Evolutionary conservation across 1,140 invertebrate species (phyloP).

Genomic region (Drosophila murphyi): DNA sequence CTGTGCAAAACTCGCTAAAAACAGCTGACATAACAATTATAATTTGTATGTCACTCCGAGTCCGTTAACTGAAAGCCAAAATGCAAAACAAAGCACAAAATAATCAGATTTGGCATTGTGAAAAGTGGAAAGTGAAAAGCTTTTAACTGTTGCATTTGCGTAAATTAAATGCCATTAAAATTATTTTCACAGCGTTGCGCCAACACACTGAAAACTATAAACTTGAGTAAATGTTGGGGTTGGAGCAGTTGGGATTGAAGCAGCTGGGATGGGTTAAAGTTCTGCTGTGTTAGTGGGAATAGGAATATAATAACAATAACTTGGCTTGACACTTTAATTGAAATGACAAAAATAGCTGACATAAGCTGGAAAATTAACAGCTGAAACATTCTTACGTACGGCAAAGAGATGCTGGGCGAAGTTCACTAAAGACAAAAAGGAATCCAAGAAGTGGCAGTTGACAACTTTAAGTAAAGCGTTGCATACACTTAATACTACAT

Average conservation of each 20-base stretch:
- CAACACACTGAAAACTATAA: constrained; percentile 38
- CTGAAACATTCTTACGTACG: neutral
- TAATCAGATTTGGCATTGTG: constrained; percentile 70
- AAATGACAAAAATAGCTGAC: constrained; percentile 52
- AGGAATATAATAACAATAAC: constrained; percentile 62
- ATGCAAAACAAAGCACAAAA: constrained; percentile 78
- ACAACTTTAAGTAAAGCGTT: no score
- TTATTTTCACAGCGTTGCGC: constrained; percentile 68
- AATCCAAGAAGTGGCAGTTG: no score
- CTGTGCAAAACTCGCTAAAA: constrained; percentile 14
- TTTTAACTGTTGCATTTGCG: constrained; percentile 77
- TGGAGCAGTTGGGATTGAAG: neutral
- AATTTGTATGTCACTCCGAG: constrained; percentile 10
- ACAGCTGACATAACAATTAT: constrained; percentile 47
- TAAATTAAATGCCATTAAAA: constrained; percentile 81
- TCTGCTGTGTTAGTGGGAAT: constrained; percentile 29
- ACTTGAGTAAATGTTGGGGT: constrained; percentile 6
- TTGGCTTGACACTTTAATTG: constrained; percentile 69
- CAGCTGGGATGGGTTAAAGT: constrained; percentile 10
- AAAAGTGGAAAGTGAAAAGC: constrained; percentile 68
- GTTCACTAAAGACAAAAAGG: no score
- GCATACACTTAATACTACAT: no score
- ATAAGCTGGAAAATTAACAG: neutral
- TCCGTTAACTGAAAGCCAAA: constrained; percentile 26
- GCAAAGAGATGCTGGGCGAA: no score